These are phyloP conservation scores for Drymonia ruficornis DNA, from an alignment of 2,888 invertebrate genomes.

Conservation along the genomic window DNA sequence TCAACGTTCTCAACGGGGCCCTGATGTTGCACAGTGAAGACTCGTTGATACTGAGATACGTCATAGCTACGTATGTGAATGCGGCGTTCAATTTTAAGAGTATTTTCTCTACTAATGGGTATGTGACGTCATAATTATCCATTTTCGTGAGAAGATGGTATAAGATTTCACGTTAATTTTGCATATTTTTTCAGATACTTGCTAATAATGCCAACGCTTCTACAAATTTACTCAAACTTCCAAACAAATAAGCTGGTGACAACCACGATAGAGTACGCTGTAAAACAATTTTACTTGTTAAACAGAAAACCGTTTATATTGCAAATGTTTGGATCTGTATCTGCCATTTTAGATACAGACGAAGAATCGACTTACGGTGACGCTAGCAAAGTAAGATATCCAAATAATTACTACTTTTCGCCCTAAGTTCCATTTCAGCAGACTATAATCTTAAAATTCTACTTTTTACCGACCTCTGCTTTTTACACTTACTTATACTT, in stretches of 20 bases:
- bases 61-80: constrained; percentile 98
- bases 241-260: constrained; percentile 98
- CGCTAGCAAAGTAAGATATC: constrained; percentile 91
- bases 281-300: constrained; percentile 98
- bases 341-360: constrained; percentile 97
- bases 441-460: too few species aligned
- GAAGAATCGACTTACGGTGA: constrained; percentile 94
- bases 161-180: too few species aligned
- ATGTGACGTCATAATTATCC: constrained; percentile 40
- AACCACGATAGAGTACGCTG: constrained; percentile 98
- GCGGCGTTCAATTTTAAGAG: constrained; percentile 99
- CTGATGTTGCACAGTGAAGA: constrained; percentile 98
- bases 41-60: constrained; percentile 96
- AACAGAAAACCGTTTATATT: constrained; percentile 99
- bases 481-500: too few species aligned
- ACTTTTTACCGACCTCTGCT: too few species aligned
- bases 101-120: constrained; percentile 98
- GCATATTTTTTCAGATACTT: constrained; percentile 87
- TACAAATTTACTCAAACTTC: constrained; percentile 98
- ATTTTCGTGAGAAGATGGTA: too few species aligned
- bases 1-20: constrained; percentile 98
- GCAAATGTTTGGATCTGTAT: constrained; percentile 99
- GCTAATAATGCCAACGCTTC: constrained; percentile 98
- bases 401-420: neutral
- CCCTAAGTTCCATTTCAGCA: too few species aligned